Percentiles rank a stretch among this genome's conserved stretches.
phyloP scores from a whole-genome alignment of 1,140 invertebrate genomes.

The Penaeus chinensis region DNA sequence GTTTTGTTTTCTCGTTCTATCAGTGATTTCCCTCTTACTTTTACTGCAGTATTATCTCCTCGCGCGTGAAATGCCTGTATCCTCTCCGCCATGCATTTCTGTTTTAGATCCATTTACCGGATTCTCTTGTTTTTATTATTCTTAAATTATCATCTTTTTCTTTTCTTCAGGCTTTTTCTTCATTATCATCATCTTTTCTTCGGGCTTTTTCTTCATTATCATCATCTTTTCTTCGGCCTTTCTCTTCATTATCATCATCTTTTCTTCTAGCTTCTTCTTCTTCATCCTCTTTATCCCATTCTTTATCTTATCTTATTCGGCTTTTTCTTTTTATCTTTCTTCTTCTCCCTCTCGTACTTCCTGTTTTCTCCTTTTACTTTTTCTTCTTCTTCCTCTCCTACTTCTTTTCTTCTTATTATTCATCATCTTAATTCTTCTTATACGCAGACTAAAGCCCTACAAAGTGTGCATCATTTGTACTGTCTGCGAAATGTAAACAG shows the following conservation, averaged over 20 bases:
- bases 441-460: too few species aligned
- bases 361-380: background rate
- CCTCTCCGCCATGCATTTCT: too few species aligned
- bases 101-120: too few species aligned
- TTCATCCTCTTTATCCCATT: background rate
- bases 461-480: too few species aligned
- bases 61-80: too few species aligned
- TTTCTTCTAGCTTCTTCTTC: background rate
- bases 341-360: background rate
- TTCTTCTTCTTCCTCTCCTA: background rate
- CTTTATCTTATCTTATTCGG: background rate
- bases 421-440: background rate
- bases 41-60: too few species aligned
- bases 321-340: background rate
- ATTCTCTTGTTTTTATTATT: too few species aligned
- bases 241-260: background rate
- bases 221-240: conserved; percentile 17
- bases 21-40: too few species aligned
- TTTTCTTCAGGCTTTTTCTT: too few species aligned
- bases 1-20: too few species aligned
- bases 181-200: background rate
- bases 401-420: background rate
- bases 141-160: too few species aligned
- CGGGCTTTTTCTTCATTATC: background rate
- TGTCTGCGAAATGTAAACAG: too few species aligned